Conservation (phyloP, 2,888 invertebrate species). For the Aplocera efformata region DNA sequence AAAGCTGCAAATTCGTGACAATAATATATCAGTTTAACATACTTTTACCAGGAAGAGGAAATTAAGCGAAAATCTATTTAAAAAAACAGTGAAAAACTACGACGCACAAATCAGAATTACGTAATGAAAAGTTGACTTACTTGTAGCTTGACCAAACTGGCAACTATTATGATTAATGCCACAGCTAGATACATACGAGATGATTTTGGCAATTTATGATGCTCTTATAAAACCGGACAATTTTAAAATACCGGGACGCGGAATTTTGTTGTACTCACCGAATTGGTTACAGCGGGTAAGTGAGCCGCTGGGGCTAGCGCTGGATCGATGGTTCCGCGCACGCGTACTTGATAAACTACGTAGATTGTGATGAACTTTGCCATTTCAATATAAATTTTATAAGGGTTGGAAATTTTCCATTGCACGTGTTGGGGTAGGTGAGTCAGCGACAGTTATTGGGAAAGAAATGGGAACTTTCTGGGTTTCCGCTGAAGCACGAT, state of each 20-base stretch:
- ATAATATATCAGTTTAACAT: too few species aligned
- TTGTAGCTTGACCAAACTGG: conserved; percentile 72
- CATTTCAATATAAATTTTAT: conserved; percentile 6
- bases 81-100: conserved; percentile 1
- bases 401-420: conserved; percentile 8
- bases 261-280: conserved; percentile 63
- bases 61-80: not conserved
- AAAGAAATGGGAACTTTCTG: not conserved
- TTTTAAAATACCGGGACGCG: conserved; percentile 34
- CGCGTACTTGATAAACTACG: conserved; percentile 48
- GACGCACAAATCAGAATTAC: conserved; percentile 5
- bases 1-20: too few species aligned
- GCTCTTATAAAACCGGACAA: conserved; percentile 17
- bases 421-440: not conserved
- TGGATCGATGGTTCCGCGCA: conserved; percentile 58
- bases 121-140: conserved; percentile 52
- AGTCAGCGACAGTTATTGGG: not conserved
- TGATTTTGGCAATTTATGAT: conserved; percentile 33
- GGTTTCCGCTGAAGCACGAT: too few species aligned
- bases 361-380: conserved; percentile 25
- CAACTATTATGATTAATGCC: conserved; percentile 72
- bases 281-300: conserved; percentile 55
- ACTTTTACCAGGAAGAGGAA: too few species aligned
- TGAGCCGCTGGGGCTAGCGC: conserved; percentile 35
- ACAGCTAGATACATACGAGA: conserved; percentile 72